These are phyloP conservation scores for Drosophila siamana DNA, from an alignment of 2,888 invertebrate species.

Conservation along the genomic window DNA sequence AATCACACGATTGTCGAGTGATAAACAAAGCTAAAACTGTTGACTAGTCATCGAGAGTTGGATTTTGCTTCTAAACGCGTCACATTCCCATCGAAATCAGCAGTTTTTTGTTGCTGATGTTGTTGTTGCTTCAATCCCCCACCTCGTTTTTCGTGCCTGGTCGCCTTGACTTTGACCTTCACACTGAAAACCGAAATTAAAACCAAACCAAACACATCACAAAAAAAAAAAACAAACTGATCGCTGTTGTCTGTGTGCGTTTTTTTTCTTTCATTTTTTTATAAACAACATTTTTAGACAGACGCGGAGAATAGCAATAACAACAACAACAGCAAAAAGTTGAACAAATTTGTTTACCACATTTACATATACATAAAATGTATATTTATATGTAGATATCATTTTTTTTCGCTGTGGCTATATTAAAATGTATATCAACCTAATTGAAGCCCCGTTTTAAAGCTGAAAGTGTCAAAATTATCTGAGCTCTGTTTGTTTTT, in stretches of 20 bases:
- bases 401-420: constrained; percentile 10
- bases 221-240: constrained; percentile 20
- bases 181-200: constrained; percentile 69
- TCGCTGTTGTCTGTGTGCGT: constrained; percentile 7
- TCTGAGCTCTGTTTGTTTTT: constrained; percentile 15
- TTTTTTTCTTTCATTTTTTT: constrained; percentile 44
- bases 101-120: constrained; percentile 19
- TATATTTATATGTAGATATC: constrained; percentile 18
- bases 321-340: constrained; percentile 9
- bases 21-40: constrained; percentile 18
- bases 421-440: constrained; percentile 29
- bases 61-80: constrained; percentile 25
- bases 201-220: constrained; percentile 53
- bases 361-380: constrained; percentile 42
- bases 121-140: neutral
- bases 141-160: constrained; percentile 17
- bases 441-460: constrained; percentile 39
- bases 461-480: constrained; percentile 48
- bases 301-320: constrained; percentile 32
- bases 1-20: constrained; percentile 5
- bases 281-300: constrained; percentile 62
- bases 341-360: constrained; percentile 41
- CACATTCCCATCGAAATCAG: constrained; percentile 42
- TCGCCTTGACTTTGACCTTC: constrained; percentile 72
- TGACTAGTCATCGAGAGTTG: constrained; percentile 11